Evolutionary conservation across 2,888 invertebrate genomes (phyloP).

Genomic region (Troides helena): DNA sequence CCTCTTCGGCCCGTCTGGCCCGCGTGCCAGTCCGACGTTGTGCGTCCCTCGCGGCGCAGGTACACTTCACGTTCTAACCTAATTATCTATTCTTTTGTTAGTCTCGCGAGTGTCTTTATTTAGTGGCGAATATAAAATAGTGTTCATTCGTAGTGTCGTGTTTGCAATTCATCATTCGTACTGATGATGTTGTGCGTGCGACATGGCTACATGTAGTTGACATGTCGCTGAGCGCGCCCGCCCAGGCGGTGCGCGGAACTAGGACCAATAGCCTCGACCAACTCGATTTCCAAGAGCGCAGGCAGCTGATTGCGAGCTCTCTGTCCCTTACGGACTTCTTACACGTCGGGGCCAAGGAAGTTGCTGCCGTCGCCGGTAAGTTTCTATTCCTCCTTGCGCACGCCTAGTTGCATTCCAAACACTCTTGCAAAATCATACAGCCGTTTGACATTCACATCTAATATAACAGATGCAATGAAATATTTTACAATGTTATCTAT

Average conservation of each 20-base stretch:
- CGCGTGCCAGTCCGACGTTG: constrained; percentile 70
- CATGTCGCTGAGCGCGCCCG: constrained; percentile 78
- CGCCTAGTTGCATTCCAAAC: constrained; percentile 59
- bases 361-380: constrained; percentile 77
- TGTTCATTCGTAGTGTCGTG: constrained; percentile 52
- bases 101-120: constrained; percentile 68
- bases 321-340: constrained; percentile 92
- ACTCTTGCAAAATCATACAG: constrained; percentile 63
- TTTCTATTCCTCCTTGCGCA: constrained; percentile 38
- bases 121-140: constrained; percentile 34
- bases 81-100: constrained; percentile 50
- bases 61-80: constrained; percentile 46
- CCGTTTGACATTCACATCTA: constrained; percentile 13
- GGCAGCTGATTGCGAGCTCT: constrained; percentile 93
- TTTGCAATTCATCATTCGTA: constrained; percentile 51
- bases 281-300: constrained; percentile 94
- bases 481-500: background rate
- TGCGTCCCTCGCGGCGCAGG: constrained; percentile 75
- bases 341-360: constrained; percentile 84
- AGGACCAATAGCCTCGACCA: constrained; percentile 92
- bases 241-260: constrained; percentile 76
- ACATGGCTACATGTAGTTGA: constrained; percentile 75
- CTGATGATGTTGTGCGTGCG: constrained; percentile 57
- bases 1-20: constrained; percentile 50
- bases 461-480: background rate